These are phyloP conservation scores for Paracyprichromis sp. DNA, from an alignment of 2,113 vertebrate genomes.

Conservation along the genomic window DNA sequence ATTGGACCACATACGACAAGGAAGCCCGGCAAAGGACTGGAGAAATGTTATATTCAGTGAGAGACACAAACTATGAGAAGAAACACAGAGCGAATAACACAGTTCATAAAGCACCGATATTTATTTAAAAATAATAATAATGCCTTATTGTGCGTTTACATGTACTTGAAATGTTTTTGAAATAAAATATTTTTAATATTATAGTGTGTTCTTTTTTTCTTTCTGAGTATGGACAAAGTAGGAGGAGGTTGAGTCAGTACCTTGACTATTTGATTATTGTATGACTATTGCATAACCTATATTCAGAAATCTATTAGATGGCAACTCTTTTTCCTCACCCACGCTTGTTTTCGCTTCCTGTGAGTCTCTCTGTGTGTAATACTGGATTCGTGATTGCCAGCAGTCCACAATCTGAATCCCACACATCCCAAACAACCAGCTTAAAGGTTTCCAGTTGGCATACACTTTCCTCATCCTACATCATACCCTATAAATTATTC, in stretches of 20 bases:
- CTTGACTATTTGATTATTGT: neutral
- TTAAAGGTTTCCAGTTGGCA: neutral
- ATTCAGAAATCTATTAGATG: neutral
- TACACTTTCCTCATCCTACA: neutral
- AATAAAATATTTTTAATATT: conserved; percentile 6
- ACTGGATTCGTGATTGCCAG: conserved; percentile 1
- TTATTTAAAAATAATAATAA: neutral
- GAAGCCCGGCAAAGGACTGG: conserved; percentile 34
- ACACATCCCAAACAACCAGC: neutral
- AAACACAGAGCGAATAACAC: neutral
- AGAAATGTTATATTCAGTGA: conserved; percentile 67
- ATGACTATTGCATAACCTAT: conserved; percentile 18
- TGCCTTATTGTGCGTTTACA: neutral
- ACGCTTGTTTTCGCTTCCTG: neutral
- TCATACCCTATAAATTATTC: neutral
- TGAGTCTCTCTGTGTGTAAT: neutral
- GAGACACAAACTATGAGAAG: neutral
- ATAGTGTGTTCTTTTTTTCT: neutral
- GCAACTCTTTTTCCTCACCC: neutral
- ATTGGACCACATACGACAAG: conserved; percentile 36
- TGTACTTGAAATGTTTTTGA: neutral
- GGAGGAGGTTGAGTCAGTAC: conserved; percentile 38
- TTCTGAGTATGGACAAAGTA: neutral
- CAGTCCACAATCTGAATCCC: neutral
- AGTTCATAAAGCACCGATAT: neutral